Conservation (phyloP, 2,888 invertebrate genomes). For the Archips xylosteana region DNA sequence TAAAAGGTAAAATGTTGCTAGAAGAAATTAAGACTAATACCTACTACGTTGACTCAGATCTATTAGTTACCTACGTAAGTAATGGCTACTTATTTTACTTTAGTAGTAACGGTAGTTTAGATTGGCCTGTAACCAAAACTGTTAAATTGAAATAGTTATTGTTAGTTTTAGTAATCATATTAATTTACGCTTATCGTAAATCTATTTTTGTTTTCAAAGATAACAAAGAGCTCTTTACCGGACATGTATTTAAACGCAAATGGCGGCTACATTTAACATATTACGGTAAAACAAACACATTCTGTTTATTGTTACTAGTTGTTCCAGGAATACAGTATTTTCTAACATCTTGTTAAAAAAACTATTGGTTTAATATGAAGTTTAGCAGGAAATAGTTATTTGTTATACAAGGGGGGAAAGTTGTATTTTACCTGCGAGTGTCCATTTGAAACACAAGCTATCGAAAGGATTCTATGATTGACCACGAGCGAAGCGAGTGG, state of each 20-base stretch:
- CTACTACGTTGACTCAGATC: background rate
- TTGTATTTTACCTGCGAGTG: no score
- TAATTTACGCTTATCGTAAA: slow-evolving; percentile 22
- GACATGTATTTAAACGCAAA: slow-evolving; percentile 7
- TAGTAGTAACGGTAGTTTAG: background rate
- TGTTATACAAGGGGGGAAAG: no score
- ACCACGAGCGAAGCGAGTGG: no score
- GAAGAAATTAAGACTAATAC: background rate
- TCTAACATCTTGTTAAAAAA: background rate
- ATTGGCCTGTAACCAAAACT: slow-evolving; percentile 20
- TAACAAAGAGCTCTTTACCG: slow-evolving; percentile 23
- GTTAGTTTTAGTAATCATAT: slow-evolving; percentile 21
- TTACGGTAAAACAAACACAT: slow-evolving; percentile 11
- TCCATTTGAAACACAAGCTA: no score
- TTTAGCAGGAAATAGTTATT: background rate
- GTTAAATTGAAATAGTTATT: slow-evolving; percentile 10
- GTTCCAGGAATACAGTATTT: background rate
- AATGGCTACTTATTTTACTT: background rate
- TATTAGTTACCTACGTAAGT: background rate
- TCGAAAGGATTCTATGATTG: no score
- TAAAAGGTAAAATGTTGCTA: background rate
- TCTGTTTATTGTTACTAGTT: background rate
- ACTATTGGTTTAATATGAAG: background rate
- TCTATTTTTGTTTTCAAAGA: slow-evolving; percentile 19
- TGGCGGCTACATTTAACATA: slow-evolving; percentile 2